Evolutionary conservation across 1,140 invertebrate genomes (phyloP).

Genomic region (Hypothenemus hampei): DNA sequence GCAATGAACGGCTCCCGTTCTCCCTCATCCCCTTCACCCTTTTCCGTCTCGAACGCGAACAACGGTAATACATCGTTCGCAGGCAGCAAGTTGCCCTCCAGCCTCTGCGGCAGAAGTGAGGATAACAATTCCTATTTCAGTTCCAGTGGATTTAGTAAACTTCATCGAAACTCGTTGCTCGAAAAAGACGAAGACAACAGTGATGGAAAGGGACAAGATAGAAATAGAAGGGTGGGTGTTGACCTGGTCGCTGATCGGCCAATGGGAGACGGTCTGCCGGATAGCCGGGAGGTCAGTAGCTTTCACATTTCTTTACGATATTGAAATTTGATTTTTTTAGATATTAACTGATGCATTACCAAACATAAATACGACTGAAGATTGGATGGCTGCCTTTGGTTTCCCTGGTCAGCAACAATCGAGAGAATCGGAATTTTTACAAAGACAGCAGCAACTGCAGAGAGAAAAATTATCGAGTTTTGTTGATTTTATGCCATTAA

Average conservation of each 20-base stretch:
- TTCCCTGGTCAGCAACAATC: constrained; percentile 37
- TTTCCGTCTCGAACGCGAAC: background rate
- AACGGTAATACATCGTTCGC: constrained; percentile 3
- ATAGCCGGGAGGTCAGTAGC: constrained; percentile 13
- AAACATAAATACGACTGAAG: constrained; percentile 41
- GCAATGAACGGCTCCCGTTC: background rate
- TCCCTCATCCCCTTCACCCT: background rate
- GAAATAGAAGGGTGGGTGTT: constrained; percentile 1
- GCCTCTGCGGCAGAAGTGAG: constrained; percentile 7
- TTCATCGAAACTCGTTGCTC: constrained; percentile 9
- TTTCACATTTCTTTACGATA: background rate
- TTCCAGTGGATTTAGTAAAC: constrained; percentile 19
- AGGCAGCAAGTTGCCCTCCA: constrained; percentile 12
- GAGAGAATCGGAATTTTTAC: constrained; percentile 10
- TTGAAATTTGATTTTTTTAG: background rate
- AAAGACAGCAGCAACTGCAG: constrained; percentile 14
- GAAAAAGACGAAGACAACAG: constrained; percentile 1
- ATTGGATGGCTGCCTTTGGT: constrained; percentile 45
- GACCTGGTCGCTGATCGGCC: constrained; percentile 1
- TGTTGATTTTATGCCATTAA: constrained; percentile 20
- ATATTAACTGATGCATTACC: constrained; percentile 40
- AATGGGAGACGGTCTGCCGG: constrained; percentile 13
- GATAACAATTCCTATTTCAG: constrained; percentile 24
- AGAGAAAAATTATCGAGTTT: constrained; percentile 16
- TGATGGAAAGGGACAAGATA: background rate